Conservation (phyloP, 2,797 vertebrate genomes). For the Valencia hispanica region DNA sequence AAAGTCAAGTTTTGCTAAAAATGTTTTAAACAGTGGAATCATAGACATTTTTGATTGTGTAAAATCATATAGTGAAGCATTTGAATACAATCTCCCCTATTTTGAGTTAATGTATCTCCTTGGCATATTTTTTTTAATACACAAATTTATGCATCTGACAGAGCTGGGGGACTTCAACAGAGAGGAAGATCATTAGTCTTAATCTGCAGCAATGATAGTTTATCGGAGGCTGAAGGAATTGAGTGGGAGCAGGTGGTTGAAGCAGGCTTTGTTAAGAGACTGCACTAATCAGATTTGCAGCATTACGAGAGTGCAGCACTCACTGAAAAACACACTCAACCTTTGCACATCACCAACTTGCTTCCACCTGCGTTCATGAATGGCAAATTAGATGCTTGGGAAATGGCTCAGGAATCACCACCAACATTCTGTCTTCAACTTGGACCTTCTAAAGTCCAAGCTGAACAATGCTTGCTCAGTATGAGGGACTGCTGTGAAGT, state of each 20-base stretch:
- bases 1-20: conserved; percentile 53
- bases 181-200: conserved; percentile 74
- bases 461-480: too few relatives aligned
- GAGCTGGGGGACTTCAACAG: conserved; percentile 50
- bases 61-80: conserved; percentile 10
- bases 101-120: conserved; percentile 4
- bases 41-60: neutral
- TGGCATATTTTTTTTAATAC: conserved; percentile 15
- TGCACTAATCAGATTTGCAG: conserved; percentile 73
- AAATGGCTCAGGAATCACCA: conserved; percentile 17
- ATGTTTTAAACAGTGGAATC: neutral
- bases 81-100: conserved; percentile 31
- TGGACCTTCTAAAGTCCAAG: conserved; percentile 20
- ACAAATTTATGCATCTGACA: conserved; percentile 39
- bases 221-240: conserved; percentile 67
- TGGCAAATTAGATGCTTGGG: conserved; percentile 43
- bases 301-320: conserved; percentile 35
- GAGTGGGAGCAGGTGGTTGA: conserved; percentile 73
- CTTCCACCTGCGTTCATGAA: conserved; percentile 49
- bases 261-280: conserved; percentile 61
- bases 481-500: too few relatives aligned
- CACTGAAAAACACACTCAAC: conserved; percentile 47
- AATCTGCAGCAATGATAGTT: conserved; percentile 76
- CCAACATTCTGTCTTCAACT: neutral
- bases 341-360: conserved; percentile 38